Evolutionary conservation across 1,140 invertebrate species (phyloP).

Genomic region (Drosophila sturtevanti): DNA sequence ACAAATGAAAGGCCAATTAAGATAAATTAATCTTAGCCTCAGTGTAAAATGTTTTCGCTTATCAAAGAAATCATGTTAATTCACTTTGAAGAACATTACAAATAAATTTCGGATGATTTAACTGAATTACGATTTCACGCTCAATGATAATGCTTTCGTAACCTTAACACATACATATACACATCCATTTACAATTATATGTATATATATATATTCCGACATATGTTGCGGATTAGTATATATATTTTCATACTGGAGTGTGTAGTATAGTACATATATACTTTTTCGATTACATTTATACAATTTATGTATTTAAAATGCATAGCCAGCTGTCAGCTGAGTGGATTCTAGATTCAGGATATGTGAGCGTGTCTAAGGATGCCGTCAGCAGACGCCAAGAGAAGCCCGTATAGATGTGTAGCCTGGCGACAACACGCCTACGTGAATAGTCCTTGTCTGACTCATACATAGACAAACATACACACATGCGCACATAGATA

Average conservation of each 20-base stretch:
- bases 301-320: slow-evolving; percentile 70
- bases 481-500: not conserved
- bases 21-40: no score
- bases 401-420: slow-evolving; percentile 7
- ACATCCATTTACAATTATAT: not conserved
- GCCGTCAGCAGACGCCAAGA: slow-evolving; percentile 39
- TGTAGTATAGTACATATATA: not conserved
- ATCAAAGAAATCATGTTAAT: no score
- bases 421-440: slow-evolving; percentile 35
- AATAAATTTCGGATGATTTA: not conserved
- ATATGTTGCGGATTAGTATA: slow-evolving; percentile 19
- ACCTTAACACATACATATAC: not conserved
- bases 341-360: slow-evolving; percentile 9
- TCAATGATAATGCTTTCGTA: not conserved
- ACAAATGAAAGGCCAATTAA: no score
- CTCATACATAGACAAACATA: slow-evolving; percentile 13
- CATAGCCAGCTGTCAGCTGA: slow-evolving; percentile 34
- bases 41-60: no score
- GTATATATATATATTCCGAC: not conserved
- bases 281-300: slow-evolving; percentile 40
- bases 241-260: not conserved
- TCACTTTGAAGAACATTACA: not conserved
- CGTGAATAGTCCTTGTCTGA: slow-evolving; percentile 11
- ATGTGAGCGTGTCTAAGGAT: slow-evolving; percentile 29
- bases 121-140: not conserved